A percentile compares a stretch with the other conserved stretches of the same genome.
Conservation (phyloP, 2,113 vertebrate species). For the Athene cunicularia region DNA sequence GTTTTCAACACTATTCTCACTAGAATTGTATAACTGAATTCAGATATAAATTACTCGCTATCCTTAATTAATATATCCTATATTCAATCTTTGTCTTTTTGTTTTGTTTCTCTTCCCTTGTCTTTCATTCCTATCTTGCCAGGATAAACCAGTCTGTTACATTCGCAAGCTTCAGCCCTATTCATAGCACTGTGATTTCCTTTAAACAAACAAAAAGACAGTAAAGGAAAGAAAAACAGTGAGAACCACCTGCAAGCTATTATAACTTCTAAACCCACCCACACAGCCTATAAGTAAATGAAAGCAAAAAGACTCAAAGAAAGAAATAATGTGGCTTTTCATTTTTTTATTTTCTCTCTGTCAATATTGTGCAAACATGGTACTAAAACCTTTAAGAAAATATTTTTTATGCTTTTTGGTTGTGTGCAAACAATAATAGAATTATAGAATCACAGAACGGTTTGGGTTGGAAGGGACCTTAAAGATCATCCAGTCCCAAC, state of each 20-base stretch:
- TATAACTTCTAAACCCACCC: constrained; percentile 59
- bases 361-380: not conserved
- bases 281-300: constrained; percentile 14
- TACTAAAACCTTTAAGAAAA: not conserved
- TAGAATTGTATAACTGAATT: constrained; percentile 9
- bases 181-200: constrained; percentile 69
- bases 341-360: not conserved
- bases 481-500: too few relatives aligned
- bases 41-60: constrained; percentile 39
- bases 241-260: constrained; percentile 71
- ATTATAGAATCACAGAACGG: too few relatives aligned
- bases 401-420: not conserved
- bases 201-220: constrained; percentile 71
- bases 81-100: not conserved
- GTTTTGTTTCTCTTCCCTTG: constrained; percentile 35
- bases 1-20: not conserved
- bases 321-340: not conserved
- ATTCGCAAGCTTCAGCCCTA: constrained; percentile 44
- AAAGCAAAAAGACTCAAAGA: constrained; percentile 32
- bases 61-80: constrained; percentile 54
- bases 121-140: constrained; percentile 51
- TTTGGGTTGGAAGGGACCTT: too few relatives aligned
- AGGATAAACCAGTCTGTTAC: constrained; percentile 63
- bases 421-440: not conserved
- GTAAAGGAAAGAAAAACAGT: constrained; percentile 59